Evolutionary conservation across 2,888 invertebrate species (phyloP), one percentile per base, ranked within the genome.

Genomic region (Caenorhabditis drosophilae): DNA sequence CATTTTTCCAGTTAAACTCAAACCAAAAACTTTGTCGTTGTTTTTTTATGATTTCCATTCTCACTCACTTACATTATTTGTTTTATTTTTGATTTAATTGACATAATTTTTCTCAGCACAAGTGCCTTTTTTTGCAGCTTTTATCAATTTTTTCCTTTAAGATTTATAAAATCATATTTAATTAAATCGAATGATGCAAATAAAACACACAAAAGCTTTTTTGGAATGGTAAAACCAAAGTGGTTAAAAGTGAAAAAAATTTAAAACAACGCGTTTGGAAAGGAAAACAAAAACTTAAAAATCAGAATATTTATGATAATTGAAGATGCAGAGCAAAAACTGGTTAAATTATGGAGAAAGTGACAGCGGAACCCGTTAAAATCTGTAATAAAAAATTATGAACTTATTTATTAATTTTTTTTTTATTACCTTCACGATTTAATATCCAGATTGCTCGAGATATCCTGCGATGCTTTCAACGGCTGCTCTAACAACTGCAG

Each of bases 381-480:
- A 23, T 27, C 44, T 45, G 44, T 18, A 45, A 45, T 25, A 11
- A 2, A 25, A 2, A 9, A 2, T 6, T 12, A 18, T 16, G 7
- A 9, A 4, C 3, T 15, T 25, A 7, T 12, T 20, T 9, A 9
- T 23, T 25, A 15, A 15, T 23, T 31, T 31, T 31, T 31, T 31
- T 31, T 12, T 31, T 7, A 4, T 40, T 45, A 27, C 27, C 27
- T 49, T 38, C n/a, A 16, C 40, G 6, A 48, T 52, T 52, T 74
- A 81, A 61, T 80, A 81, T 49, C 79, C 79, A 46, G 64, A 49
- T 16, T 53, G 50, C 23, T 45, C 40, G 38, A 82, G 70, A 60
- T 81, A 79, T 9, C 58, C 36, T 36, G 75, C 77, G 34, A 83
- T 57, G 53, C 73, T 75, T 70, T 83, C 83, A 42, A 83, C 79